These are phyloP conservation scores for Sceliomorpha sp. DNA, from an alignment of 2,888 invertebrate species.

Conservation along the genomic window DNA sequence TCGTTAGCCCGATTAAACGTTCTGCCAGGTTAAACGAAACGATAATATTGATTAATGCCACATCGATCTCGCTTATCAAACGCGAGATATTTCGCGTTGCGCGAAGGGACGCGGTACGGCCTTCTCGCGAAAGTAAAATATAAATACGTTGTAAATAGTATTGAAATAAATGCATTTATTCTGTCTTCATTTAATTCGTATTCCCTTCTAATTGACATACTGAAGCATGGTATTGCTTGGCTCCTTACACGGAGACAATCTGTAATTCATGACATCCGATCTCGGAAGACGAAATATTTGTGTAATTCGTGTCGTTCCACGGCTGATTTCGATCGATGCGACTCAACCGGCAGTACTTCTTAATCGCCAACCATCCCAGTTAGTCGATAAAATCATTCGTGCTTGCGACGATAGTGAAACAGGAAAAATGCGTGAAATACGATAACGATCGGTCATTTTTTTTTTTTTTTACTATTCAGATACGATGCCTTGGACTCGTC, in stretches of 20 bases:
- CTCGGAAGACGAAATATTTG: constrained; percentile 1
- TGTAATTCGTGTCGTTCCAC: background rate
- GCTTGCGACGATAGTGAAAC: background rate
- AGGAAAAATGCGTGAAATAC: constrained; percentile 2
- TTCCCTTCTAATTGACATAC: too few relatives aligned
- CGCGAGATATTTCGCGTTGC: too few relatives aligned
- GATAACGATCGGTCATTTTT: constrained; percentile 5
- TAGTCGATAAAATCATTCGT: background rate
- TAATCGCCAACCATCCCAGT: background rate
- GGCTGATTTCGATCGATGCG: constrained; percentile 4
- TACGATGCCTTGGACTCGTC: background rate
- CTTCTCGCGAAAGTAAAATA: too few relatives aligned
- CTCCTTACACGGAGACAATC: constrained; percentile 1
- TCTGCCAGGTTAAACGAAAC: too few relatives aligned
- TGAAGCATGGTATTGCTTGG: background rate
- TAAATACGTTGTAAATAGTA: background rate
- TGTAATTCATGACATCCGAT: constrained; percentile 9
- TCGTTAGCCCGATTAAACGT: too few relatives aligned
- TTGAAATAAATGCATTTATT: constrained; percentile 2
- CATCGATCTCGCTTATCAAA: too few relatives aligned
- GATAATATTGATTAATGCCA: too few relatives aligned
- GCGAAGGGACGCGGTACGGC: too few relatives aligned
- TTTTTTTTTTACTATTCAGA: background rate
- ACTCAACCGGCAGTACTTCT: background rate
- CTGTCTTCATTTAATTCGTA: too few relatives aligned